Base-by-base conservation (phyloP, 1,140 invertebrate species). In the Drosophila subobscura region DNA sequence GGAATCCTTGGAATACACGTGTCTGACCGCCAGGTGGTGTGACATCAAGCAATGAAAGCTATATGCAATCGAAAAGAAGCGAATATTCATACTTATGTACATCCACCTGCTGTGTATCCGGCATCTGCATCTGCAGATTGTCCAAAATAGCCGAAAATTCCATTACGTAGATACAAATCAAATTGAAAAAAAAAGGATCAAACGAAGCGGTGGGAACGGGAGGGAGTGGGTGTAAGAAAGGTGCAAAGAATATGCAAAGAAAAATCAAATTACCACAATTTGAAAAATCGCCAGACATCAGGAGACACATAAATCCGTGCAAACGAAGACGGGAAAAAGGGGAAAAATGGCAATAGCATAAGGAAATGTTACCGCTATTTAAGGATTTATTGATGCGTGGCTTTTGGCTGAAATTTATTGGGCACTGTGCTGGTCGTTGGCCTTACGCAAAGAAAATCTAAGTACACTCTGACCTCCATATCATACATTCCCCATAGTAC, bases 321-420 rank as follows among this genome's bases (percentile, higher is more conserved):
- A 33, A 33, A 0, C 10, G 33, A 37, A 37, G 4, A 12, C 1
- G 33, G 2, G 55, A 41, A 51, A 51, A 40, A 12, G 16, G 8
- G 5, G 3, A 7, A 25, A 46, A 57, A n/a, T 14, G 33, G 20
- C 70, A 74, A 56, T 50, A 59, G 74, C 2, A 37, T 12, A 37
- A 52, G 65, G 59, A 77, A 74, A 59, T 74, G 72, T 71, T 74
- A 77, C 74, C 74, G 74, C 74, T 77, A 74, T 77, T 77, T 77
- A 77, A 77, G 71, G 74, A 72, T 71, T 77, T 77, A 77, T 77
- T 77, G 74, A 77, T 77, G 74, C 72, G 58, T 74, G 59, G 65
- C 74, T 65, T 77, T 77, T 37, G 65, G 59, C 65, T 57, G 51
- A 8, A 77, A 77, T 77, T 77, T 77, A 77, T 77, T 77, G 72